phyloP scores from a whole-genome alignment of 1,140 invertebrate species.

The Tribolium madens region DNA sequence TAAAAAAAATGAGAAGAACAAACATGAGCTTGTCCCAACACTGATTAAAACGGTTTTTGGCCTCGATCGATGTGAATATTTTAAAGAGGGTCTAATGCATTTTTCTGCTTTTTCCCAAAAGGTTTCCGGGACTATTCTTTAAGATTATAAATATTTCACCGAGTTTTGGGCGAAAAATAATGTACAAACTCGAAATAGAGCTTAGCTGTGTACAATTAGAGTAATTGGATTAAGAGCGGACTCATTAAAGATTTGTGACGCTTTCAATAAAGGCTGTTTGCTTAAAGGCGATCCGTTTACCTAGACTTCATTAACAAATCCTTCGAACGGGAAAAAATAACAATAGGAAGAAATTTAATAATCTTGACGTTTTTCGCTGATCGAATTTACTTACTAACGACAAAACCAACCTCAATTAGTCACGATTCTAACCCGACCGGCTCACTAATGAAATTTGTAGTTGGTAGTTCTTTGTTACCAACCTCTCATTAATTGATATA shows the following conservation, averaged over 20 bases:
- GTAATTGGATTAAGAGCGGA: slow-evolving; percentile 20
- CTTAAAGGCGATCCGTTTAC: slow-evolving; percentile 5
- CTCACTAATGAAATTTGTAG: slow-evolving; percentile 32
- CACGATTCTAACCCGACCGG: not conserved
- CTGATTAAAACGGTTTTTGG: not conserved
- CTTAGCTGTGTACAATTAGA: slow-evolving; percentile 1
- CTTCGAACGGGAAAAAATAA: not conserved
- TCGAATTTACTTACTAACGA: slow-evolving; percentile 17
- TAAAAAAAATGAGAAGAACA: not conserved
- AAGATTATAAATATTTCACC: not conserved
- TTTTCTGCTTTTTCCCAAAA: not conserved
- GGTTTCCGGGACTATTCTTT: not conserved
- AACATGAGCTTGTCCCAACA: not conserved
- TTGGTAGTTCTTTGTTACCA: slow-evolving; percentile 17
- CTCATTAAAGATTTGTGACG: slow-evolving; percentile 32
- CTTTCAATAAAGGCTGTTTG: slow-evolving; percentile 28
- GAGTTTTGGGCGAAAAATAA: not conserved
- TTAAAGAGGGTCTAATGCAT: not conserved
- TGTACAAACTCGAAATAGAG: no score
- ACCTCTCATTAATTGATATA: slow-evolving; percentile 12
- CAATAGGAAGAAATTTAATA: slow-evolving; percentile 3
- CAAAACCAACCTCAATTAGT: slow-evolving; percentile 26
- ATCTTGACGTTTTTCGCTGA: slow-evolving; percentile 5
- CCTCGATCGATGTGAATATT: not conserved
- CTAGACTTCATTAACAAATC: not conserved